A percentile compares a stretch with the other conserved stretches of the same genome.
Evolutionary conservation across 30 jellyfish, hydroid and myxozoan genomes (phyloP).

Genomic region (Phacellophora camtschatica): DNA sequence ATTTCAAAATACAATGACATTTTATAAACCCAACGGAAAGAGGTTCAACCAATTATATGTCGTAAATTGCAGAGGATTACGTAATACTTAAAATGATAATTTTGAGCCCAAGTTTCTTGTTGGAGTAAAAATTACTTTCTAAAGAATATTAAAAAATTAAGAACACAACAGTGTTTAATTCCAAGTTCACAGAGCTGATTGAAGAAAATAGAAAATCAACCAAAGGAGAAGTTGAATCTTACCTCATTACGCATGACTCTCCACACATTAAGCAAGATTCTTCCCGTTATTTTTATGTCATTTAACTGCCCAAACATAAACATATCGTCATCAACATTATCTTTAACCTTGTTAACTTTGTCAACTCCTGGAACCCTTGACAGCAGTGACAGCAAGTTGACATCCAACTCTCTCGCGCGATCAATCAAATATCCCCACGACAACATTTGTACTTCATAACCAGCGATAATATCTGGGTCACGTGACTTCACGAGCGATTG

Average conservation of each 20-base stretch:
- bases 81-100: too few relatives aligned
- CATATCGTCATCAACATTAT: slow-evolving; percentile 29
- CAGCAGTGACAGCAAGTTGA: slow-evolving; percentile 68
- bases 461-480: slow-evolving; percentile 92
- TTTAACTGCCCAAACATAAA: slow-evolving; percentile 61
- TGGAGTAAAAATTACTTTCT: too few relatives aligned
- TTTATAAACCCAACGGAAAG: too few relatives aligned
- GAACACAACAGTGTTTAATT: too few relatives aligned
- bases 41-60: too few relatives aligned
- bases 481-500: slow-evolving; percentile 57
- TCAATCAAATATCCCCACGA: slow-evolving; percentile 96
- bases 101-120: too few relatives aligned
- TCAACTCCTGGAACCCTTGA: slow-evolving; percentile 75
- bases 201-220: background rate
- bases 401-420: slow-evolving; percentile 80
- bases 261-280: slow-evolving; percentile 93
- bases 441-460: slow-evolving; percentile 95
- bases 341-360: slow-evolving; percentile 5
- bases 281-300: slow-evolving; percentile 75
- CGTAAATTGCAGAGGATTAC: too few relatives aligned
- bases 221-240: background rate
- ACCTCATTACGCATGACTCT: slow-evolving; percentile 97
- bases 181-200: too few relatives aligned
- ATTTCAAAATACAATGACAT: too few relatives aligned
- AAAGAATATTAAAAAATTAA: too few relatives aligned